Evolutionary conservation across 2,888 invertebrate species (phyloP), one percentile per base, ranked within the genome.

Genomic region (Penaeus monodon): DNA sequence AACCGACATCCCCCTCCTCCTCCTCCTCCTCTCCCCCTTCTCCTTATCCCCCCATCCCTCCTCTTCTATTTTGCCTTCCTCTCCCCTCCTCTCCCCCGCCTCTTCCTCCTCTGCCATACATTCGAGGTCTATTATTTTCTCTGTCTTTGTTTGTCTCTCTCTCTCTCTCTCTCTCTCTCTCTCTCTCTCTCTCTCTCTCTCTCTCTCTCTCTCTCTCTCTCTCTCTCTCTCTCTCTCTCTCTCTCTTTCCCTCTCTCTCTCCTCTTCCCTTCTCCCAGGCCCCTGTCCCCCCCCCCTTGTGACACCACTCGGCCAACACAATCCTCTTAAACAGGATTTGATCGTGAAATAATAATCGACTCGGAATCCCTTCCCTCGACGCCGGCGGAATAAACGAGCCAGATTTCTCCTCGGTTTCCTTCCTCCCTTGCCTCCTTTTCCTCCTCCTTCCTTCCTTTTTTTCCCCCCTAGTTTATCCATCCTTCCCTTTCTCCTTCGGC

Each of bases 121-220:
- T 20, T 68, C 20, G 10, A 49, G 10, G 12, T 49, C 49, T 12
- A 10, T 49, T 12, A 14, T 20, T 68, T 20, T 7, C 24, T 29
- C 68, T 68, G 14, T 68, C 22, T 68, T 0, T 68, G 14, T 68
- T 20, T 68, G 14, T 68, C 68, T 68, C 7, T 68, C 68, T 68
- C 7, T 68, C 68, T 68, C 7, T 68, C 10, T 68, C 68, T 68
- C 68, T 68, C 10, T 68, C 68, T 68, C 7, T 17, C 68, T 44
- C 33, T 80, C 65, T 14, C 29, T 6, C 6, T 24, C 27, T 65
- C 73, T 38, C 20, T 44, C 82, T 73, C 44, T 44, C 38, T 38
- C 57, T 82, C 57, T 44, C 17, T n/a, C 82, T 81, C 8, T 68
- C 70, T 44, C 33, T 82, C 82, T 79, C 8, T 73, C 73, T 73